phyloP scores from a whole-genome alignment of 2,888 invertebrate species.

The Pterostichus niger region DNA sequence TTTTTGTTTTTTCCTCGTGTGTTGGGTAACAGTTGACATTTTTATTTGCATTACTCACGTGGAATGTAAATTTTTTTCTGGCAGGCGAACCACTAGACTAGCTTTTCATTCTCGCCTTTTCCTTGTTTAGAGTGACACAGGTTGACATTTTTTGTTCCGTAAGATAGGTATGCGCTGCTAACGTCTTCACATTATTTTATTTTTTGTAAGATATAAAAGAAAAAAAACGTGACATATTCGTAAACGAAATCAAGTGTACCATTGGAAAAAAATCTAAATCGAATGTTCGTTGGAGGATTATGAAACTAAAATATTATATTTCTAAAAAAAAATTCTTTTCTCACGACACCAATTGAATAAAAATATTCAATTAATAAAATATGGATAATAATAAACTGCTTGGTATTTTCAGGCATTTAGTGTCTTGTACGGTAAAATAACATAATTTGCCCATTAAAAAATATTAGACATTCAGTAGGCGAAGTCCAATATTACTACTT shows the following conservation, averaged over 20 bases:
- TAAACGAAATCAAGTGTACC: slow-evolving; percentile 4
- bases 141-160: slow-evolving; percentile 30
- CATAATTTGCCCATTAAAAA: too few relatives aligned
- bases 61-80: slow-evolving; percentile 19
- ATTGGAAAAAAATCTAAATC: neutral
- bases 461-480: too few relatives aligned
- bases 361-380: too few relatives aligned
- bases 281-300: neutral
- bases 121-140: slow-evolving; percentile 42
- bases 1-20: neutral
- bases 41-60: slow-evolving; percentile 35
- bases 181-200: slow-evolving; percentile 44
- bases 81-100: slow-evolving; percentile 19
- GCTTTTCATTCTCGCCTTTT: slow-evolving; percentile 18
- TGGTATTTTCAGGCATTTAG: too few relatives aligned
- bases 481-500: too few relatives aligned
- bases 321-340: too few relatives aligned
- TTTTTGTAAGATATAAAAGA: slow-evolving; percentile 10
- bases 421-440: too few relatives aligned
- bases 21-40: slow-evolving; percentile 40
- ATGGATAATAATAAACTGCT: too few relatives aligned
- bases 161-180: slow-evolving; percentile 30
- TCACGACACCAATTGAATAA: too few relatives aligned
- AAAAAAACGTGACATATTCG: slow-evolving; percentile 2
- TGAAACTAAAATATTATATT: neutral